phyloP scores from a whole-genome alignment of 2,113 vertebrate genomes.

The Dinomys branickii region DNA sequence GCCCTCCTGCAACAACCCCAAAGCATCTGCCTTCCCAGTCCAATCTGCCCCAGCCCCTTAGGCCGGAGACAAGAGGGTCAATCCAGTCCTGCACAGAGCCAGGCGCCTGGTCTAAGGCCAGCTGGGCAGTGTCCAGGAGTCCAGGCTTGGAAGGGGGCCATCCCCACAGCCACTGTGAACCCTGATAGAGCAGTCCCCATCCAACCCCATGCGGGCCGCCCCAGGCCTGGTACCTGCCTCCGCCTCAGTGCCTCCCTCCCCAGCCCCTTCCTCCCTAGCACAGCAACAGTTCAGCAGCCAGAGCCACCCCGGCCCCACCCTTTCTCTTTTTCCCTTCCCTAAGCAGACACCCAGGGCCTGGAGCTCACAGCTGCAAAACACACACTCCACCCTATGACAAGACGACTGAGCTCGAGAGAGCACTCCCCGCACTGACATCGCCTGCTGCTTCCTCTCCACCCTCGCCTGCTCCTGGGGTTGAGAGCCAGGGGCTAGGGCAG shows the following conservation, averaged over 20 bases:
- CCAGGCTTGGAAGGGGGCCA: background rate
- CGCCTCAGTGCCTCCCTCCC: constrained; percentile 11
- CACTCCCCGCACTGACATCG: background rate
- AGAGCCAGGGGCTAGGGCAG: background rate
- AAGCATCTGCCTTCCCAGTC: background rate
- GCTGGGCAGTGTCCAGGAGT: constrained; percentile 55
- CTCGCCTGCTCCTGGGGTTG: background rate
- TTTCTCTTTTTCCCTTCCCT: background rate
- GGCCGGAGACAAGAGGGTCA: constrained; percentile 39
- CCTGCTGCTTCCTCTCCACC: constrained; percentile 28
- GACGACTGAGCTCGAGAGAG: constrained; percentile 50
- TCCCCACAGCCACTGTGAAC: background rate
- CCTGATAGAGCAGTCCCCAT: rapidly evolving
- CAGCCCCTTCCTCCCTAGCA: constrained; percentile 69
- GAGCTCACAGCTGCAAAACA: constrained; percentile 75
- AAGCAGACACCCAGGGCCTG: constrained; percentile 53
- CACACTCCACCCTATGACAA: background rate
- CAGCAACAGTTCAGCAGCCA: constrained; percentile 69
- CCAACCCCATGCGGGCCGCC: constrained; percentile 43
- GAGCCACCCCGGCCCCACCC: rapidly evolving
- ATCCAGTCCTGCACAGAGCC: constrained; percentile 63
- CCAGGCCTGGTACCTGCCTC: constrained; percentile 82
- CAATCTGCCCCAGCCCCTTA: background rate
- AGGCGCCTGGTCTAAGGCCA: constrained; percentile 25
- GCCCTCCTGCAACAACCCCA: background rate